Evolutionary conservation across 2,888 invertebrate species (phyloP).

Genomic region (Sicus ferrugineus): DNA sequence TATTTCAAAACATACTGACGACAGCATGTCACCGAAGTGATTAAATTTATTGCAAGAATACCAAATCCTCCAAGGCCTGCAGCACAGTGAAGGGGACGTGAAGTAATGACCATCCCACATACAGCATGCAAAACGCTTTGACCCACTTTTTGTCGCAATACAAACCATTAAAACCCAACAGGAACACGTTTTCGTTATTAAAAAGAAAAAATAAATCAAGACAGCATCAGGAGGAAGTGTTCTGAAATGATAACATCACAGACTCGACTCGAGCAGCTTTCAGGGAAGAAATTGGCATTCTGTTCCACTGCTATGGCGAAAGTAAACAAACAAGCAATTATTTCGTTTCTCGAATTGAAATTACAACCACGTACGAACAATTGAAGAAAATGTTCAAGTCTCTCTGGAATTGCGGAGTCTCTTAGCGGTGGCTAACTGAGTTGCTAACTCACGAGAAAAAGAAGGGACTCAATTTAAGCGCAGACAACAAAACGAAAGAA

Average conservation of each 20-base stretch:
- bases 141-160: neutral
- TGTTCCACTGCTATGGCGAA: neutral
- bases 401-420: neutral
- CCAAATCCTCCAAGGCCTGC: no score
- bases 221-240: neutral
- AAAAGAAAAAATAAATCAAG: neutral
- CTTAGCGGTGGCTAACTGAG: neutral
- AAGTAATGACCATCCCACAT: no score
- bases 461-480: neutral
- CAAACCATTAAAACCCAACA: neutral
- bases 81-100: no score
- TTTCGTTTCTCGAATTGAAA: slow-evolving; percentile 22
- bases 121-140: neutral
- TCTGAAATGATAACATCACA: neutral
- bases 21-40: no score
- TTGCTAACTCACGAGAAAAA: neutral
- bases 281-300: neutral
- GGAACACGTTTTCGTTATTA: no score
- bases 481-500: neutral
- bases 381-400: slow-evolving; percentile 20
- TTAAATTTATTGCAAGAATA: no score
- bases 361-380: slow-evolving; percentile 36
- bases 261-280: neutral
- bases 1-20: no score
- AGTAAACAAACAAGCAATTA: slow-evolving; percentile 1